Conservation (phyloP, 2,797 vertebrate species). For the Menidia menidia region DNA sequence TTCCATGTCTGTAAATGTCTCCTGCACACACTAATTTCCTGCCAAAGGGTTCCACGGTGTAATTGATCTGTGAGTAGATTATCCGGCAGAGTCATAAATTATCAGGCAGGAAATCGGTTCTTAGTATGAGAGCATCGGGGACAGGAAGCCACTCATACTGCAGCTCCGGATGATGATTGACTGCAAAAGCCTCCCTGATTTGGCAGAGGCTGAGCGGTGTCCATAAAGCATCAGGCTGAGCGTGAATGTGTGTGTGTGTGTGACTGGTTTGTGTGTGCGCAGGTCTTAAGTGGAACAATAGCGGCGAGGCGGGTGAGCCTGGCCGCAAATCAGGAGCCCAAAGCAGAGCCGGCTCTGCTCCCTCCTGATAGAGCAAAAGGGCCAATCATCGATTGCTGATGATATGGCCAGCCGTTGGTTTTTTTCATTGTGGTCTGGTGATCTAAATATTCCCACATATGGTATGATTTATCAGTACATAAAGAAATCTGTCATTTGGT, state of each 20-base stretch:
- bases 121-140: conserved; percentile 38
- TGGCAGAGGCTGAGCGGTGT: conserved; percentile 27
- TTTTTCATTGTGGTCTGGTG: background rate
- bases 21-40: conserved; percentile 36
- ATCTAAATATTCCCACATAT: background rate
- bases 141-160: conserved; percentile 28
- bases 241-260: conserved; percentile 3
- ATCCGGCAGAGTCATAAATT: conserved; percentile 58
- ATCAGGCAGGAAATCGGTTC: conserved; percentile 63
- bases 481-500: background rate
- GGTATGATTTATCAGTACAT: background rate
- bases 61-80: conserved; percentile 58
- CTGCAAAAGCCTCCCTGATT: conserved; percentile 19
- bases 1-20: background rate
- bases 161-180: conserved; percentile 22
- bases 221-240: conserved; percentile 33
- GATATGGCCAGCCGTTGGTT: too few relatives aligned
- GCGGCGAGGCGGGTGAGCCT: conserved; percentile 20
- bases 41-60: conserved; percentile 39
- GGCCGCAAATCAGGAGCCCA: conserved; percentile 21
- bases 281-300: conserved; percentile 31
- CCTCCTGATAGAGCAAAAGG: background rate
- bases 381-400: conserved; percentile 11
- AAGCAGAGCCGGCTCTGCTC: conserved; percentile 20
- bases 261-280: conserved; percentile 11